Evolutionary conservation across 2,113 vertebrate genomes (phyloP), one percentile per base, ranked within the genome.

Genomic region (Melanostigma gelatinosum): DNA sequence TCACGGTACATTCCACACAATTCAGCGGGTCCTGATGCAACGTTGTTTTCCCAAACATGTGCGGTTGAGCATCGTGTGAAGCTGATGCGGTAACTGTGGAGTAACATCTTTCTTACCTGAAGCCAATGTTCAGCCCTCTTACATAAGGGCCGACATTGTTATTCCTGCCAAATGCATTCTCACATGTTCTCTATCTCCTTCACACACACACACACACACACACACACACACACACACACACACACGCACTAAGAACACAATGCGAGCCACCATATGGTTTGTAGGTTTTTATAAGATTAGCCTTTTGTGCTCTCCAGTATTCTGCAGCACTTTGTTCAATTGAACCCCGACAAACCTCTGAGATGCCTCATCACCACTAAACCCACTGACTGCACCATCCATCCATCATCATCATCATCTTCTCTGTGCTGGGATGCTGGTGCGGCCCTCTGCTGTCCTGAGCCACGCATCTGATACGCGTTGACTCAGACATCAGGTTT

Each of bases 311-410:
- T 85, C 83, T 72, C 54, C 10, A 4, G 72, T 63, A 29, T 84
- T 86, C 78, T 74, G 79, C 78, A 63, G 83, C 86, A 91, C 52
- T 85, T 90, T 83, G 69, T 77, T 72, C 72, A 65, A 71, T 65
- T 87, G 84, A 80, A 82, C 67, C 52, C 32, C 0, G 1, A 52
- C 78, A 42, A 69, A 78, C 50, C 66, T 18, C 54, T 55, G 46
- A 63, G 66, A 74, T 38, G 82, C 63, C 75, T 22, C 48, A 60
- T 72, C 38, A 9, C 50, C 73, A 64, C 42, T 85, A 44, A 72
- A 83, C 3, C 79, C 58, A 6, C 58, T 2, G 34, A n/a, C 67
- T 15, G 72, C 82, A 42, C 61, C 71, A 80, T 84, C 52, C 80
- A 82, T 87, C 83, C n/a, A 0, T 6, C 75, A 0, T 68, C 13